A percentile compares a stretch with the other conserved stretches of the same genome.
phyloP scores from a whole-genome alignment of 1,140 invertebrate genomes.

The Psilanteris sp. region DNA sequence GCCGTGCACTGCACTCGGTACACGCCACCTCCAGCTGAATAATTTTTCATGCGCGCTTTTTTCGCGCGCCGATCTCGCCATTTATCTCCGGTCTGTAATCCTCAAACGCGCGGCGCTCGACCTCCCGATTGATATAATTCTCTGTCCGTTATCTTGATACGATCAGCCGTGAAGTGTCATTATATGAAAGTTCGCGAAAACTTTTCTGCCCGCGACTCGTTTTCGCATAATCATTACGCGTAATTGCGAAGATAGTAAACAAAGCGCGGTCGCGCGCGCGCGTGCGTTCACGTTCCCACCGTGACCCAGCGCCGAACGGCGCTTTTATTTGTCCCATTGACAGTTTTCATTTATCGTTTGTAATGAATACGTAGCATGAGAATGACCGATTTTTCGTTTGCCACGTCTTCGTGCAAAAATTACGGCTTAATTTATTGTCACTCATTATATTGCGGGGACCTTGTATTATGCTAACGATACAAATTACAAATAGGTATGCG shows the following conservation, averaged over 20 bases:
- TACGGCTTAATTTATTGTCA: constrained; percentile 36
- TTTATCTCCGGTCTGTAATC: constrained; percentile 49
- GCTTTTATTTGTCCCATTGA: constrained; percentile 27
- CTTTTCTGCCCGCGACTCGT: constrained; percentile 3
- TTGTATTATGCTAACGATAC: constrained; percentile 35
- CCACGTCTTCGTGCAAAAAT: neutral
- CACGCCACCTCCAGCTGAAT: constrained; percentile 54
- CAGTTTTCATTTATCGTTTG: constrained; percentile 32
- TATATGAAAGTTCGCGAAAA: constrained; percentile 44
- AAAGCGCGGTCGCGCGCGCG: too few species aligned
- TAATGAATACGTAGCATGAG: constrained; percentile 9
- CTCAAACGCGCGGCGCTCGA: constrained; percentile 23
- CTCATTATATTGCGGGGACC: constrained; percentile 22
- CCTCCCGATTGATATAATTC: constrained; percentile 47
- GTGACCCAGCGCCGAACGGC: too few species aligned
- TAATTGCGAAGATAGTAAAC: constrained; percentile 38
- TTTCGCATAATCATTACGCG: constrained; percentile 50
- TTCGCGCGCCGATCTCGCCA: constrained; percentile 53
- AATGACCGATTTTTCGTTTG: constrained; percentile 7
- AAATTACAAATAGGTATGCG: constrained; percentile 37
- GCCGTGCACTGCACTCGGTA: constrained; percentile 20
- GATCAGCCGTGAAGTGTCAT: constrained; percentile 50
- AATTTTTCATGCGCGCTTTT: constrained; percentile 51
- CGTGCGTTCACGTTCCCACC: too few species aligned
- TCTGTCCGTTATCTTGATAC: constrained; percentile 40